Conservation (phyloP, 1,140 invertebrate species). For the Palaemon carinicauda region DNA sequence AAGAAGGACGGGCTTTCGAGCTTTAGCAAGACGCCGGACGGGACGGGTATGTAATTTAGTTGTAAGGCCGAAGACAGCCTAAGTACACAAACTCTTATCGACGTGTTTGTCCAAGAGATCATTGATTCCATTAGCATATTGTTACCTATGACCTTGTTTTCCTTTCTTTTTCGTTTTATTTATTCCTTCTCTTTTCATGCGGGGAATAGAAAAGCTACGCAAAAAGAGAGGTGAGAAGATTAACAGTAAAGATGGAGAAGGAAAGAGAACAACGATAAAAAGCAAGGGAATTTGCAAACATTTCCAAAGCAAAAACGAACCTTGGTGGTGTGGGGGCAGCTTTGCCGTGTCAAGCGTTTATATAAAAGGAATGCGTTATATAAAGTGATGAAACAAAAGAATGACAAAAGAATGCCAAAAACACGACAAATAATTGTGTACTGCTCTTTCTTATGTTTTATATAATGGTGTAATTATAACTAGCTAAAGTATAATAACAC, state of each 20-base stretch:
- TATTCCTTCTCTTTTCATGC: neutral
- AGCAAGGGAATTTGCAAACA: neutral
- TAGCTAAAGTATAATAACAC: too few relatives aligned
- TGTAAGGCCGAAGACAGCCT: neutral
- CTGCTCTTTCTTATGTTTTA: too few relatives aligned
- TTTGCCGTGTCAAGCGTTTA: too few relatives aligned
- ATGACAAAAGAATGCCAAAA: too few relatives aligned
- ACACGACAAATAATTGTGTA: too few relatives aligned
- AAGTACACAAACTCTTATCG: neutral
- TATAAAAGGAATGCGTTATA: too few relatives aligned
- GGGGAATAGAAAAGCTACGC: neutral
- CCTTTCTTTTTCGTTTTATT: too few relatives aligned
- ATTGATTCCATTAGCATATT: conserved; percentile 23
- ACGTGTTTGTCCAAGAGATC: conserved; percentile 22
- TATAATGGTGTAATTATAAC: too few relatives aligned
- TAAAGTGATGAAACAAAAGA: too few relatives aligned
- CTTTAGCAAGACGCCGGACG: too few relatives aligned
- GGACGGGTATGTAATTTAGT: neutral
- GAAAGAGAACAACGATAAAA: neutral
- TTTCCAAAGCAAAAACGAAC: neutral
- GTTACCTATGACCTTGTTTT: neutral
- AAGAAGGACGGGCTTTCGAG: too few relatives aligned
- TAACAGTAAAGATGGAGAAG: neutral
- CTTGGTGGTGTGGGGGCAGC: neutral
- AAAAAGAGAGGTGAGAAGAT: neutral